These are phyloP conservation scores for Acipenser ruthenus DNA, from an alignment of 2,797 vertebrate species.

Conservation along the genomic window DNA sequence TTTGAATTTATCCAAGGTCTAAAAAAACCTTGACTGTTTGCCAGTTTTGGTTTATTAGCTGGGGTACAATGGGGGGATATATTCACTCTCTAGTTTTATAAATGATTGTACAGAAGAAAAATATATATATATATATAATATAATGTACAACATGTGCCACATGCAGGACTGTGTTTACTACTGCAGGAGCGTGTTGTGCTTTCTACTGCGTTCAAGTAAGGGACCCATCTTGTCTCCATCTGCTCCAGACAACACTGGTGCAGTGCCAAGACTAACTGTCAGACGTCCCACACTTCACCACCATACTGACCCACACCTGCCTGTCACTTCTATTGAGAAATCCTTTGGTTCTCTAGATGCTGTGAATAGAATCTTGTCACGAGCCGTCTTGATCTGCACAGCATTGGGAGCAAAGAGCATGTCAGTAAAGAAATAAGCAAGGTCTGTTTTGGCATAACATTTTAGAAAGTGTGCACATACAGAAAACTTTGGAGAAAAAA, in stretches of 20 bases:
- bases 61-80: background rate
- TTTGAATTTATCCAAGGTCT: too few relatives aligned
- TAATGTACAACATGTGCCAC: slow-evolving; percentile 9
- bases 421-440: background rate
- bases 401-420: slow-evolving; percentile 2
- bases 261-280: slow-evolving; percentile 45
- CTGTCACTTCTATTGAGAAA: slow-evolving; percentile 52
- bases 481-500: too few relatives aligned
- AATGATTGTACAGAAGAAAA: slow-evolving; percentile 9
- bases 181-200: background rate
- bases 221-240: slow-evolving; percentile 21
- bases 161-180: slow-evolving; percentile 8
- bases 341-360: slow-evolving; percentile 22
- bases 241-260: slow-evolving; percentile 30
- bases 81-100: slow-evolving; percentile 12
- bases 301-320: slow-evolving; percentile 35
- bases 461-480: too few relatives aligned
- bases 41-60: too few relatives aligned
- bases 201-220: background rate
- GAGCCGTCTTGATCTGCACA: slow-evolving; percentile 13
- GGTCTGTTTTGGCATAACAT: background rate
- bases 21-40: too few relatives aligned
- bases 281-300: slow-evolving; percentile 38
- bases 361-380: slow-evolving; percentile 5
- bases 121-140: slow-evolving; percentile 3